These are phyloP conservation scores for Phalacrocorax aristotelis DNA, from an alignment of 2,113 vertebrate species.

Conservation along the genomic window DNA sequence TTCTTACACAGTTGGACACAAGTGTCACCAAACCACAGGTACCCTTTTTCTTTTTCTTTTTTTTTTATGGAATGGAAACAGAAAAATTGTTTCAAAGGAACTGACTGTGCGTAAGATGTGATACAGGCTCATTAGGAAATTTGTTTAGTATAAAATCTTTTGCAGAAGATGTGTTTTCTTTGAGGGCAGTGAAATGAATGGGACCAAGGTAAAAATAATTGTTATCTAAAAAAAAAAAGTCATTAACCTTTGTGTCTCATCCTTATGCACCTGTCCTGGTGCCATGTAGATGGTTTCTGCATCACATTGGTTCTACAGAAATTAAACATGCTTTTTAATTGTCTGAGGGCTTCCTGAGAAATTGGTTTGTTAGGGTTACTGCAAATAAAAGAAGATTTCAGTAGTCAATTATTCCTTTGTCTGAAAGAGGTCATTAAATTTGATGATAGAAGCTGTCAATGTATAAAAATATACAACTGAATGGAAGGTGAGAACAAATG, in stretches of 20 bases:
- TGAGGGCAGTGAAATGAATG: neutral
- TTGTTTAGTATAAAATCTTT: neutral
- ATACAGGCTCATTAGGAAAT: neutral
- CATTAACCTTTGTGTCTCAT: neutral
- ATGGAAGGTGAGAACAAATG: slow-evolving; percentile 49
- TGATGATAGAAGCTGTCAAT: slow-evolving; percentile 66
- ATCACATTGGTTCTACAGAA: neutral
- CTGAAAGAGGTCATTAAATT: slow-evolving; percentile 53
- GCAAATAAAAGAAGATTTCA: slow-evolving; percentile 43
- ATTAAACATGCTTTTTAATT: neutral
- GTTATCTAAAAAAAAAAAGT: neutral
- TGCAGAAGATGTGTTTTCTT: neutral
- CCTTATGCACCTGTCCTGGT: neutral
- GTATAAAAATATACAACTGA: slow-evolving; percentile 46
- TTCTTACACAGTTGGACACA: neutral
- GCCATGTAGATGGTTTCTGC: neutral
- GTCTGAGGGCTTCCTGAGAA: neutral
- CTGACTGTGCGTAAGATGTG: neutral
- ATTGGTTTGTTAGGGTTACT: slow-evolving; percentile 9
- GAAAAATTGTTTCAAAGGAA: neutral
- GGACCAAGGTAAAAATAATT: neutral
- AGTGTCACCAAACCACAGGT: neutral
- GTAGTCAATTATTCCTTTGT: slow-evolving; percentile 56
- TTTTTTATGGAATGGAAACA: neutral
- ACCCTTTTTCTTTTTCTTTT: neutral